Conservation (phyloP, 1,140 invertebrate species). For the Mesaphorura yosii region DNA sequence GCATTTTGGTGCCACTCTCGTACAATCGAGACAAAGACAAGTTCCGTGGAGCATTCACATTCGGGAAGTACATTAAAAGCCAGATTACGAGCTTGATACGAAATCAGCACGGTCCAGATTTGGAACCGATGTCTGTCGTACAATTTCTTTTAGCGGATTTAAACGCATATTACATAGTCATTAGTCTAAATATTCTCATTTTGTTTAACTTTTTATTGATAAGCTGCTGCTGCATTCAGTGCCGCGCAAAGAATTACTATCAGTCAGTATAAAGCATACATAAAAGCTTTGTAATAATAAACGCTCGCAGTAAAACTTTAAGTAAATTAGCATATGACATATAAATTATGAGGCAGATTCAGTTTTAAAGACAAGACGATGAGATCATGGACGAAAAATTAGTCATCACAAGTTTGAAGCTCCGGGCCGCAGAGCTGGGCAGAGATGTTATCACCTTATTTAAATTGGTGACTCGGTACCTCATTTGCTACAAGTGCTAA, state of each 20-base stretch:
- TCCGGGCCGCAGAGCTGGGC: too few relatives aligned
- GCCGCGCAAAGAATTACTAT: background rate
- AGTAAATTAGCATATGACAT: background rate
- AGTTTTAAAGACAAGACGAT: background rate
- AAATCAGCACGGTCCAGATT: background rate
- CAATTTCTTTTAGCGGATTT: conserved; percentile 1
- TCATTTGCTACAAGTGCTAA: too few relatives aligned
- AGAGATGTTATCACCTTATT: too few relatives aligned
- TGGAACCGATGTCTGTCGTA: background rate
- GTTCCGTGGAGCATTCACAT: conserved; percentile 1
- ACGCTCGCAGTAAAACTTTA: too few relatives aligned
- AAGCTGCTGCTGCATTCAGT: conserved; percentile 3
- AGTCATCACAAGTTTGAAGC: too few relatives aligned
- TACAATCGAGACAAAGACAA: conserved; percentile 5
- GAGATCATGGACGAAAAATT: too few relatives aligned
- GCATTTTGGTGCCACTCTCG: conserved; percentile 23
- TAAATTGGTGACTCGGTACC: too few relatives aligned
- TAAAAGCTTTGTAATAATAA: too few relatives aligned
- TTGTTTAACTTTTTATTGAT: conserved; percentile 3
- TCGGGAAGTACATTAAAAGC: background rate
- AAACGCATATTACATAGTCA: conserved; percentile 3
- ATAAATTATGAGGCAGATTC: background rate
- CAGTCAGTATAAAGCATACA: background rate
- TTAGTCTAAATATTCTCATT: background rate
- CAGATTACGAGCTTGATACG: background rate